Evolutionary conservation across 1,140 invertebrate genomes (phyloP), one percentile per base, ranked within the genome.

Genomic region (Lordiphosa collinella): DNA sequence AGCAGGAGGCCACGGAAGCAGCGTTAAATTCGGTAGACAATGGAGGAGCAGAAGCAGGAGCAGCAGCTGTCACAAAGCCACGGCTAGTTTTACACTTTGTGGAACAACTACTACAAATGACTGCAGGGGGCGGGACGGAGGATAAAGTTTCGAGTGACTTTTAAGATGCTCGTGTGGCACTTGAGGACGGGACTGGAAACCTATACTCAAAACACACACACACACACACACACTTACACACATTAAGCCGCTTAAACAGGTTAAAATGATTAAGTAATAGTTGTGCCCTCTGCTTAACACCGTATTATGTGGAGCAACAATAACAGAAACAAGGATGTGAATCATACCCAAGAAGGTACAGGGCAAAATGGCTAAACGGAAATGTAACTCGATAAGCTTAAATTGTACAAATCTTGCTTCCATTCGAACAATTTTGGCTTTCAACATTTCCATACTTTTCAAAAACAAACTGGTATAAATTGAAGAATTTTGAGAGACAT

Each of bases 241-340:
- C 60, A 70, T 80, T 80, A 82, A 75, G 72, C 73, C 72, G 73
- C 72, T 65, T 75, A 82, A 82, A 82, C 76, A 82, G 75, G 76
- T 75, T 80, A 79, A 58, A 69, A 75, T 80, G 75, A 80, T 80
- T 80, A 80, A 82, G 75, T 79, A 80, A 78, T 79, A 80, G 76
- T 75, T 82, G 61, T 67, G 70, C 69, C 58, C 64, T 36, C 47
- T 65, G 74, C 68, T 68, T 73, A 68, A 64, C 74, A 70, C 70
- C 68, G 63, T 60, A 66, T 75, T 80, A 61, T 71, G 61, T 75
- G 66, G 70, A 72, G 36, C 66, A 64, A 32, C 71, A 62, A 14
- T 46, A 57, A 49, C 43, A 35, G 14, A 51, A 69, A 38, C 40
- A 34, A 51, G 29, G 43, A 25, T 35, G 31, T 32, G 36, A 48